These are phyloP conservation scores for Labeo rohita DNA, from an alignment of 2,113 vertebrate species.

Conservation along the genomic window DNA sequence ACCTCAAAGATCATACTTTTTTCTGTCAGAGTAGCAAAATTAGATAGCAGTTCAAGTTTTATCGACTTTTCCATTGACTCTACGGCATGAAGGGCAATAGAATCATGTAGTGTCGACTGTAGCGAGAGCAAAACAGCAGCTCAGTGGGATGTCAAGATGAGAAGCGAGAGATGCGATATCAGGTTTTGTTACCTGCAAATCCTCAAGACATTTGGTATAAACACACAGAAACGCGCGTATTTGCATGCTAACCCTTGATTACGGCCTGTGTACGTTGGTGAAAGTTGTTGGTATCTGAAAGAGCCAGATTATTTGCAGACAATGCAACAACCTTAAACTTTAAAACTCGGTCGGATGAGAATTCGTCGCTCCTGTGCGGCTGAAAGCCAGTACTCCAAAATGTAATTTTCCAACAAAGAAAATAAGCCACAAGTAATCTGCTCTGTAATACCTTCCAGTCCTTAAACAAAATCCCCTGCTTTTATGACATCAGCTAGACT, in stretches of 20 bases:
- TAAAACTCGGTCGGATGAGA: conserved; percentile 66
- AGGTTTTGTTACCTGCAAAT: conserved; percentile 2
- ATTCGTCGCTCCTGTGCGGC: conserved; percentile 72
- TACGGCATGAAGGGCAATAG: conserved; percentile 48
- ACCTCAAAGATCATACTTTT: conserved; percentile 47
- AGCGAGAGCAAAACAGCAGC: conserved; percentile 43
- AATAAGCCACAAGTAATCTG: conserved; percentile 82
- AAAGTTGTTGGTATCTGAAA: not conserved
- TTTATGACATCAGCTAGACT: conserved; percentile 76
- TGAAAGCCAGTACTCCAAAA: conserved; percentile 74
- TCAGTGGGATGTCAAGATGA: conserved; percentile 47
- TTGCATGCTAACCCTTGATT: conserved; percentile 4
- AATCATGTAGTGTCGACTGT: conserved; percentile 53
- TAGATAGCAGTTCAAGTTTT: conserved; percentile 55
- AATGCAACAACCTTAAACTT: conserved; percentile 64
- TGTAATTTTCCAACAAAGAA: conserved; percentile 82
- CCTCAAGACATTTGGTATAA: not conserved
- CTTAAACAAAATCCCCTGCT: conserved; percentile 83
- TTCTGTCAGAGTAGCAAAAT: conserved; percentile 51
- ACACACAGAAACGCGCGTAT: not conserved
- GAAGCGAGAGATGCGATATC: conserved; percentile 31
- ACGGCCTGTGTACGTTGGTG: not conserved
- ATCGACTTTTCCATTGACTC: conserved; percentile 61
- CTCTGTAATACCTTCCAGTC: conserved; percentile 81
- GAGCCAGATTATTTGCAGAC: conserved; percentile 27